Evolutionary conservation across 2,888 invertebrate species (phyloP).

Genomic region (Standfussiana lucernea): DNA sequence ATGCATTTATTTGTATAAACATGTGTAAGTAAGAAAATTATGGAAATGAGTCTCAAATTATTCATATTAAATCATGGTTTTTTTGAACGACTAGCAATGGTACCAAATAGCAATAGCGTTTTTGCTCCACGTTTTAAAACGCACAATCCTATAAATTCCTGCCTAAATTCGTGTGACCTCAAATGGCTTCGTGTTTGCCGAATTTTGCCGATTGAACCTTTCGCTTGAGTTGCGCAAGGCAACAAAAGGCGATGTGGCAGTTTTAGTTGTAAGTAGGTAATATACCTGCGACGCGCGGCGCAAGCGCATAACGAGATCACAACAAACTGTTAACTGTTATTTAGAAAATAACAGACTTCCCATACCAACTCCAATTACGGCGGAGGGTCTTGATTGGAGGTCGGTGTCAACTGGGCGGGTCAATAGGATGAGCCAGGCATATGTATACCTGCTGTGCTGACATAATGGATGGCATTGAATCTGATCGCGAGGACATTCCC

Average conservation of each 20-base stretch:
- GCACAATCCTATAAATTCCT: not conserved
- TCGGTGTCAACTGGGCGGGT: constrained; percentile 54
- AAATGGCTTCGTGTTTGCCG: not conserved
- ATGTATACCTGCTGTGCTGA: constrained; percentile 4
- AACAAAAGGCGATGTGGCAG: too few relatives aligned
- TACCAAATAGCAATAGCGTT: not conserved
- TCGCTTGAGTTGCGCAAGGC: not conserved
- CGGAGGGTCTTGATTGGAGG: constrained; percentile 34
- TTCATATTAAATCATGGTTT: too few relatives aligned
- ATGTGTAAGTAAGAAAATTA: too few relatives aligned
- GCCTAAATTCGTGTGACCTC: not conserved
- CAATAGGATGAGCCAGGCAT: constrained; percentile 41
- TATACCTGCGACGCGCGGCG: constrained; percentile 7
- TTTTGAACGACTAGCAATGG: not conserved
- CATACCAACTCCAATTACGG: constrained; percentile 43
- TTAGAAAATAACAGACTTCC: constrained; percentile 51
- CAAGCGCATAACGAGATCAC: constrained; percentile 23
- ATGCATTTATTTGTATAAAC: too few relatives aligned
- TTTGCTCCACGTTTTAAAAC: not conserved
- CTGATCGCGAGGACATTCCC: constrained; percentile 15
- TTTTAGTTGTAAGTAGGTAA: not conserved
- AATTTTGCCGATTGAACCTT: not conserved
- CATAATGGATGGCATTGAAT: constrained; percentile 45
- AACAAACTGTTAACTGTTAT: constrained; percentile 14
- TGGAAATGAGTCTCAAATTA: too few relatives aligned